Percentiles rank a stretch among this genome's conserved stretches.
These are phyloP conservation scores for Sander vitreus DNA, from an alignment of 2,113 vertebrate species.

Conservation along the genomic window DNA sequence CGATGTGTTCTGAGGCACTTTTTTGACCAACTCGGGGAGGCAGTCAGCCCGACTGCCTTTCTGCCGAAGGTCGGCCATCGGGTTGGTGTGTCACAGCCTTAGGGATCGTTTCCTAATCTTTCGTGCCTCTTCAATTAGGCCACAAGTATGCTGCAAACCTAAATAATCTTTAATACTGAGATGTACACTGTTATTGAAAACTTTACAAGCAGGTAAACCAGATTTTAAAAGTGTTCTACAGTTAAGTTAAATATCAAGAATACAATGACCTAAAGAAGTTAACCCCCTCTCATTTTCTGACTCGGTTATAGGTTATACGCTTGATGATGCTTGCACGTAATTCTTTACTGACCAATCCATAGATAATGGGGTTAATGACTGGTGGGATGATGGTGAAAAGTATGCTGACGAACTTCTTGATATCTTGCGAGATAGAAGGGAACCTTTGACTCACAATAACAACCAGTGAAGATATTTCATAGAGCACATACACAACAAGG, in stretches of 20 bases:
- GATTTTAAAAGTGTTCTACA: no score
- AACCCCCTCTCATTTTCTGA: background rate
- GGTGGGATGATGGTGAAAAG: conserved; percentile 63
- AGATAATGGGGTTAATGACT: conserved; percentile 68
- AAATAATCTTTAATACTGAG: background rate
- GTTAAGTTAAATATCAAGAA: background rate
- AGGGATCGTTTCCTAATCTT: no score
- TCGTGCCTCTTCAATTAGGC: background rate
- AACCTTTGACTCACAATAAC: conserved; percentile 58
- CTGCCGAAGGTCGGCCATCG: no score
- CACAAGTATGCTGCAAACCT: background rate
- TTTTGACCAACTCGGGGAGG: no score
- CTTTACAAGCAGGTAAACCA: background rate
- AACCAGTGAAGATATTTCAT: background rate
- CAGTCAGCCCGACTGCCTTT: no score
- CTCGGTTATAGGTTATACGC: background rate
- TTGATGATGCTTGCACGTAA: conserved; percentile 63
- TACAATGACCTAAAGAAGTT: background rate
- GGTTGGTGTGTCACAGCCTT: no score
- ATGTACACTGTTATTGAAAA: background rate
- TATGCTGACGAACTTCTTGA: conserved; percentile 72
- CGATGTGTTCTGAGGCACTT: no score
- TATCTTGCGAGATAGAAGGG: conserved; percentile 29
- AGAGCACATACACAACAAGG: conserved; percentile 63
- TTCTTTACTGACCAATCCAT: conserved; percentile 71